Percentiles rank a stretch among this genome's conserved stretches.
Conservation (phyloP, 1,140 invertebrate genomes). For the Aphaenogaster ashmeadi region DNA sequence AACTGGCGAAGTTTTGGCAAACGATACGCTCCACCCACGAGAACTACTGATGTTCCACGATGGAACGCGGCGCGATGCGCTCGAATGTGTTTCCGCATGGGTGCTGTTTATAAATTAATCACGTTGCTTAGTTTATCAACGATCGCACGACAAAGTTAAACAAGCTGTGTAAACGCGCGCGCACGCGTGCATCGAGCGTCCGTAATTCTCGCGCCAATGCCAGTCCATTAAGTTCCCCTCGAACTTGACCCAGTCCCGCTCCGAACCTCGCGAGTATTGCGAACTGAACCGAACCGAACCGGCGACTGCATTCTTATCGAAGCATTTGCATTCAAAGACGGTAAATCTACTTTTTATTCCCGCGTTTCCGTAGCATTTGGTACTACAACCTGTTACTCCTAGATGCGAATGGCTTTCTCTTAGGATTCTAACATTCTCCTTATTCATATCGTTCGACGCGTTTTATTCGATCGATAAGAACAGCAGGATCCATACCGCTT, state of each 20-base stretch:
- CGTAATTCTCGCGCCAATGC: slow-evolving; percentile 40
- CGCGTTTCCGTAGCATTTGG: slow-evolving; percentile 48
- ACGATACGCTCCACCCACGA: background rate
- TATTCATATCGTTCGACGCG: slow-evolving; percentile 29
- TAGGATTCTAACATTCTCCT: slow-evolving; percentile 34
- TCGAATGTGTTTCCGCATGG: slow-evolving; percentile 15
- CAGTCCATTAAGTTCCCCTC: slow-evolving; percentile 38
- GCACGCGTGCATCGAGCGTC: background rate
- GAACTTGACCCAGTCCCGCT: slow-evolving; percentile 57
- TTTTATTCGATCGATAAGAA: background rate
- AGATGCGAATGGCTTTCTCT: slow-evolving; percentile 61
- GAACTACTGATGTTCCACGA: slow-evolving; percentile 2
- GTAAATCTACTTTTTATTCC: slow-evolving; percentile 64
- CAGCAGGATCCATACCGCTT: background rate
- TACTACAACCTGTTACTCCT: slow-evolving; percentile 70
- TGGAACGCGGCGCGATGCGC: background rate
- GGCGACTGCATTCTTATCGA: slow-evolving; percentile 62
- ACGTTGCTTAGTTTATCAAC: slow-evolving; percentile 41
- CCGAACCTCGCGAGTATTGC: slow-evolving; percentile 31
- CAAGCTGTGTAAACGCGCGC: slow-evolving; percentile 37
- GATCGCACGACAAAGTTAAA: slow-evolving; percentile 42
- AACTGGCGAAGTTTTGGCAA: slow-evolving; percentile 31
- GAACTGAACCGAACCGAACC: slow-evolving; percentile 8
- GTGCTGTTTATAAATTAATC: slow-evolving; percentile 57
- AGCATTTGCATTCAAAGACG: slow-evolving; percentile 59